phyloP scores from a whole-genome alignment of 2,797 vertebrate genomes.

The Chiloscyllium punctatum region DNA sequence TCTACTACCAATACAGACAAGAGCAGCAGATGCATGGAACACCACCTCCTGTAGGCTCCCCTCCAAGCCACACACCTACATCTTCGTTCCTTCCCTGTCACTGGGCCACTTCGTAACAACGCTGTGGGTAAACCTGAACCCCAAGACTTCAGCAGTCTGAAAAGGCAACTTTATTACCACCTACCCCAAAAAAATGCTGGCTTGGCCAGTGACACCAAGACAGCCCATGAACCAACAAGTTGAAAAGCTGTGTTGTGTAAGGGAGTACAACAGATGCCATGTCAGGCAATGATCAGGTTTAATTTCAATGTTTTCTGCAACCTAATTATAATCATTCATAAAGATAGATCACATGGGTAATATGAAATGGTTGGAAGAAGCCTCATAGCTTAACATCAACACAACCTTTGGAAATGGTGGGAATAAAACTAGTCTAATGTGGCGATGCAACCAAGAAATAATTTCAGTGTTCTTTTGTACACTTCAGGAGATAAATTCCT shows the following conservation, averaged over 20 bases:
- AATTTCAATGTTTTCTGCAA: not conserved
- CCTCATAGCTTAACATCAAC: not conserved
- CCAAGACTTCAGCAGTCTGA: too few relatives aligned
- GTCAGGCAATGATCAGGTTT: not conserved
- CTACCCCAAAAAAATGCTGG: too few relatives aligned
- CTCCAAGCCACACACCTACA: too few relatives aligned
- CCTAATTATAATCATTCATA: not conserved
- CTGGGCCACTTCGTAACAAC: too few relatives aligned
- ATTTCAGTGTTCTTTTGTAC: not conserved
- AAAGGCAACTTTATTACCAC: too few relatives aligned
- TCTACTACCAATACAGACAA: too few relatives aligned
- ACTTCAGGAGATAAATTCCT: not conserved
- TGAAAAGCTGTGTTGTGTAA: not conserved
- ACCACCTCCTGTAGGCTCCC: too few relatives aligned
- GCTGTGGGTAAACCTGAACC: too few relatives aligned
- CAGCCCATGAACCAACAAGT: too few relatives aligned
- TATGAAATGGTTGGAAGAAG: not conserved
- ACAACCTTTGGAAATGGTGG: not conserved
- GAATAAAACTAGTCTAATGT: not conserved
- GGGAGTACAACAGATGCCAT: not conserved
- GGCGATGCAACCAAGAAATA: not conserved
- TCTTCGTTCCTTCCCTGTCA: too few relatives aligned
- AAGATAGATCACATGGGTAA: not conserved
- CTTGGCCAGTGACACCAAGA: too few relatives aligned
- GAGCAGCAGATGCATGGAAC: too few relatives aligned